phyloP scores from a whole-genome alignment of 2,113 vertebrate genomes.

The Anarhynchus alexandrinus region DNA sequence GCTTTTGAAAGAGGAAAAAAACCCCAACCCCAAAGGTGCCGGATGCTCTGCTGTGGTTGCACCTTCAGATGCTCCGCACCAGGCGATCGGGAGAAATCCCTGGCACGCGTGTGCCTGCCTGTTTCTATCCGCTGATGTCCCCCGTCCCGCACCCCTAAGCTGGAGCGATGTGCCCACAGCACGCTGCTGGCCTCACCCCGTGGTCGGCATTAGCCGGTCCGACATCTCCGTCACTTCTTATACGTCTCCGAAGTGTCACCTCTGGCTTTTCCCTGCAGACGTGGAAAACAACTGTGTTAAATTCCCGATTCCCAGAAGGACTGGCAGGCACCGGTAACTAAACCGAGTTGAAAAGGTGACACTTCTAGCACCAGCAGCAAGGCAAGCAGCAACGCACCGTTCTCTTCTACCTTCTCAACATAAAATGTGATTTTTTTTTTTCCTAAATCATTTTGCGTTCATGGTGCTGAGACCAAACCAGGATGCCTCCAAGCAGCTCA shows the following conservation, averaged over 20 bases:
- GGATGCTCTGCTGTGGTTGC: not conserved
- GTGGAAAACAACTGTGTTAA: not conserved
- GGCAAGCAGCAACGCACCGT: not conserved
- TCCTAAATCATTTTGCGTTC: not conserved
- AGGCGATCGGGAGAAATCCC: not conserved
- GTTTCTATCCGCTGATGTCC: not conserved
- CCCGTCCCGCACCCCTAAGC: not conserved
- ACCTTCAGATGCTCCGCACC: not conserved
- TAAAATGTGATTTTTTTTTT: not conserved
- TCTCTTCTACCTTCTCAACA: not conserved
- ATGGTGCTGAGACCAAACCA: not conserved
- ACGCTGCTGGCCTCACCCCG: not conserved
- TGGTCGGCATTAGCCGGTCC: fast-evolving
- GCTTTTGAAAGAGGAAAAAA: not conserved
- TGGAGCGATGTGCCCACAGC: not conserved
- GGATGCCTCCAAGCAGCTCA: not conserved
- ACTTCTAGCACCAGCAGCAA: not conserved
- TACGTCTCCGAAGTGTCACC: not conserved
- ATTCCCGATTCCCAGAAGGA: not conserved
- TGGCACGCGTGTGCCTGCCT: fast-evolving
- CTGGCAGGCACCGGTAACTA: not conserved
- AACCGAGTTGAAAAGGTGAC: not conserved
- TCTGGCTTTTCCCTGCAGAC: not conserved
- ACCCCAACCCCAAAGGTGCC: not conserved
- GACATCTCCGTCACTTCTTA: not conserved